These are phyloP conservation scores for Dendroctonus ponderosae DNA, from an alignment of 1,140 invertebrate species.

Conservation along the genomic window DNA sequence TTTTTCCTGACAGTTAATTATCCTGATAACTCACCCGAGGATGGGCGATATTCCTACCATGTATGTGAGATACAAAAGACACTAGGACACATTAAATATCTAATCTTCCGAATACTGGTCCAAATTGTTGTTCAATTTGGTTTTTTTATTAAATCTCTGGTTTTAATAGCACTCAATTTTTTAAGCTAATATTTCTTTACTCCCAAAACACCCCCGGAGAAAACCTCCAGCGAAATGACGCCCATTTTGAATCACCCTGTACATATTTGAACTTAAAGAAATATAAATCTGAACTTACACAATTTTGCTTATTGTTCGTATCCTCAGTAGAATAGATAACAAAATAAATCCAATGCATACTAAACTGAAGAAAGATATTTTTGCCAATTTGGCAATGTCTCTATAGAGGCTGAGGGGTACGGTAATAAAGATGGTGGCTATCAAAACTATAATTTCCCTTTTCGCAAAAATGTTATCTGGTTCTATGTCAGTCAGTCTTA, in stretches of 20 bases:
- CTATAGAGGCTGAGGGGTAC: slow-evolving; percentile 80
- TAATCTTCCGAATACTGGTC: no score
- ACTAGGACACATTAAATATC: no score
- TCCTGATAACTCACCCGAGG: no score
- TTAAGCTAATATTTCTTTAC: slow-evolving; percentile 14
- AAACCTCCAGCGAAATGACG: no score
- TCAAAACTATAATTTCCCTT: slow-evolving; percentile 74
- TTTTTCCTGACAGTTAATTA: no score
- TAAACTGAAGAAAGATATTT: slow-evolving; percentile 77
- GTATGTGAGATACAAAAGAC: no score
- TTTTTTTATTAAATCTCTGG: no score
- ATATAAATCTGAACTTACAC: slow-evolving; percentile 64
- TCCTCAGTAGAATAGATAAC: slow-evolving; percentile 66
- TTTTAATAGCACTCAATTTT: no score
- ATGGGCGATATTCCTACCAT: no score
- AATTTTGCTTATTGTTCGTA: slow-evolving; percentile 58
- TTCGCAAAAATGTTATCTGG: slow-evolving; percentile 62
- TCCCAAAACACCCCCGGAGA: background rate
- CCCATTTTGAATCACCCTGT: no score
- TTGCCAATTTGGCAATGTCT: slow-evolving; percentile 75
- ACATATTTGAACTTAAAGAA: no score
- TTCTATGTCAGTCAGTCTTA: slow-evolving; percentile 61
- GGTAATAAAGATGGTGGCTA: slow-evolving; percentile 74
- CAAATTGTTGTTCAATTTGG: no score
- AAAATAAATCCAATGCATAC: slow-evolving; percentile 75